These are phyloP conservation scores for Chauna torquata DNA, from an alignment of 2,113 vertebrate genomes.

Conservation along the genomic window DNA sequence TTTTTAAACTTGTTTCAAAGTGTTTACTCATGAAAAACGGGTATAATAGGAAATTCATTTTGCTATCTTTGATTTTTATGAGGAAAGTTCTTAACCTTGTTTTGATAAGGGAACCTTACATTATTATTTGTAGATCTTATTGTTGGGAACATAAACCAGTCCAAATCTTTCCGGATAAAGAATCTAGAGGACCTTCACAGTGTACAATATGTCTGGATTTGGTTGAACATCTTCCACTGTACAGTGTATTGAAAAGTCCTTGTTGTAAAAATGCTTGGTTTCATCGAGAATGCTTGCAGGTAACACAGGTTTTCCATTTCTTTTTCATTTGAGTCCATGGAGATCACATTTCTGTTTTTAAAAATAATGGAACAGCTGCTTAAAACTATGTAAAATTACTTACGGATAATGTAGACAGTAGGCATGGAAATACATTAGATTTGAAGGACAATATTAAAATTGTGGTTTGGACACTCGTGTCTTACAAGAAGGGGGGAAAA, in stretches of 20 bases:
- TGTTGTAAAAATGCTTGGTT: slow-evolving; percentile 94
- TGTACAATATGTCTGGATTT: slow-evolving; percentile 94
- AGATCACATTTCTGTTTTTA: not conserved
- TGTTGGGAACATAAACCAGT: slow-evolving; percentile 88
- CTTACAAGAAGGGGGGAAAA: not conserved
- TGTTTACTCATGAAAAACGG: not conserved
- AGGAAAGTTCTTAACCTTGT: not conserved
- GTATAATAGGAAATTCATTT: not conserved
- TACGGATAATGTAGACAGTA: not conserved
- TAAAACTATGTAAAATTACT: not conserved
- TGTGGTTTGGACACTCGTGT: not conserved
- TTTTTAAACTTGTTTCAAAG: not conserved
- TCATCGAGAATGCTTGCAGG: slow-evolving; percentile 95
- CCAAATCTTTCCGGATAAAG: slow-evolving; percentile 74
- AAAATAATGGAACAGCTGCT: not conserved
- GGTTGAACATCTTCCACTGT: slow-evolving; percentile 82
- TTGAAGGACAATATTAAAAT: not conserved
- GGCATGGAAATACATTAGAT: not conserved
- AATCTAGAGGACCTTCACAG: slow-evolving; percentile 77
- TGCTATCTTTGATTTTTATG: not conserved
- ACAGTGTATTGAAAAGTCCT: slow-evolving; percentile 87
- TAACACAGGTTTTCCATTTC: slow-evolving; percentile 60
- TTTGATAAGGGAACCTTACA: slow-evolving; percentile 9
- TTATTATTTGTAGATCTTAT: slow-evolving; percentile 83
- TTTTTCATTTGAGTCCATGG: not conserved